Percentiles rank a stretch among this genome's conserved stretches.
Conservation (phyloP, 1,140 invertebrate genomes). For the Doryteuthis pealeii region DNA sequence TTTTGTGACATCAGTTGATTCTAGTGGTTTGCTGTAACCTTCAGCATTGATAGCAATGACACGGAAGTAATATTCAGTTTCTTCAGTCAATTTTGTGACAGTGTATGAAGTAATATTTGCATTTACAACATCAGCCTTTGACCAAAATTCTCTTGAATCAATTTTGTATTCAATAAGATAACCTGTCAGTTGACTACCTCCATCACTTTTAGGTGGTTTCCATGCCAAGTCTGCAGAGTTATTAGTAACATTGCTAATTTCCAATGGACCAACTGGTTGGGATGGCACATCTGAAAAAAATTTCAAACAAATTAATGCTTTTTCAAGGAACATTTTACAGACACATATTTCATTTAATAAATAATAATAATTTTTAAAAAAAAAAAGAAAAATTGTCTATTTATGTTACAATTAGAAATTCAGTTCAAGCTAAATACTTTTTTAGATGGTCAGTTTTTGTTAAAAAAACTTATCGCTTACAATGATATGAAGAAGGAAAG, state of each 20-base stretch:
- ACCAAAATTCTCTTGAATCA: conserved; percentile 79
- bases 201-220: conserved; percentile 49
- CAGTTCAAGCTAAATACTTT: no score
- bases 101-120: conserved; percentile 61
- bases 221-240: conserved; percentile 43
- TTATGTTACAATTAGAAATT: no score
- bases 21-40: conserved; percentile 86
- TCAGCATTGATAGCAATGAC: conserved; percentile 93
- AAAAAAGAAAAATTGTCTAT: no score
- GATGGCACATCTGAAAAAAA: conserved; percentile 47
- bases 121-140: conserved; percentile 68
- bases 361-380: no score
- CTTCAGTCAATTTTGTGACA: conserved; percentile 34
- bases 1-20: conserved; percentile 85
- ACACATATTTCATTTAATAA: no score
- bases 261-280: conserved; percentile 15
- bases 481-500: no score
- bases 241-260: conserved; percentile 32
- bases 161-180: conserved; percentile 57
- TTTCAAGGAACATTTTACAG: conserved; percentile 86
- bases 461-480: no score
- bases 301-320: no score
- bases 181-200: conserved; percentile 46
- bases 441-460: no score
- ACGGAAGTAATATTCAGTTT: conserved; percentile 39